Conservation (phyloP, 2,888 invertebrate genomes). For the Gymnosoma rotundatum region DNA sequence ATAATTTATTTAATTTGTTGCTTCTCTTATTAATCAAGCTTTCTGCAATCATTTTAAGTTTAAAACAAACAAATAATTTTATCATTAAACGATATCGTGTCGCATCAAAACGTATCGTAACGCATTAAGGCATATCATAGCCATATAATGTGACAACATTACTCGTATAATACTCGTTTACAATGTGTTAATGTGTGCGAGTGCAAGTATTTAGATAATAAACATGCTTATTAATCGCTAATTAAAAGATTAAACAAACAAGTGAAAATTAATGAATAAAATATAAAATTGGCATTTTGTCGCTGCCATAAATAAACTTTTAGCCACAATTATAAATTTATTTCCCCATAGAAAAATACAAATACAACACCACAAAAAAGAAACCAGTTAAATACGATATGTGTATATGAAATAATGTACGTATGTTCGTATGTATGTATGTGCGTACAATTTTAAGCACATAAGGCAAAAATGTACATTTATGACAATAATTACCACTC, state of each 20-base stretch:
- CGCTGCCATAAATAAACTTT: constrained; percentile 48
- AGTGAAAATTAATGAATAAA: constrained; percentile 57
- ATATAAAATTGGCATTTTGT: constrained; percentile 41
- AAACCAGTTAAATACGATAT: constrained; percentile 41
- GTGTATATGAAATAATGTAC: too few species aligned
- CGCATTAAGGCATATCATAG: constrained; percentile 51
- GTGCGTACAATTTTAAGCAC: too few species aligned
- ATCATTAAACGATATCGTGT: constrained; percentile 24
- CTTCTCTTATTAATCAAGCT: constrained; percentile 9
- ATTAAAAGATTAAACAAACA: constrained; percentile 68
- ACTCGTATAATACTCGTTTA: constrained; percentile 21
- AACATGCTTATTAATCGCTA: constrained; percentile 61
- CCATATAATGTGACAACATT: constrained; percentile 46
- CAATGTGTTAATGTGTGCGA: constrained; percentile 9
- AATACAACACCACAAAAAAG: neutral
- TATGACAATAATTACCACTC: constrained; percentile 11
- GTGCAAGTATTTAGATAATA: constrained; percentile 29
- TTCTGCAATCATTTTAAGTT: constrained; percentile 23
- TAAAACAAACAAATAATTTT: neutral
- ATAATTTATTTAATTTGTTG: too few species aligned
- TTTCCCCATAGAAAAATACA: constrained; percentile 48
- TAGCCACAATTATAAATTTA: constrained; percentile 48
- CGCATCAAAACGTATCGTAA: constrained; percentile 15
- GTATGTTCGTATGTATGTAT: too few species aligned
- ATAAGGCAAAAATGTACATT: too few species aligned